phyloP scores from a whole-genome alignment of 2,797 vertebrate genomes.

The Sciurus carolinensis region DNA sequence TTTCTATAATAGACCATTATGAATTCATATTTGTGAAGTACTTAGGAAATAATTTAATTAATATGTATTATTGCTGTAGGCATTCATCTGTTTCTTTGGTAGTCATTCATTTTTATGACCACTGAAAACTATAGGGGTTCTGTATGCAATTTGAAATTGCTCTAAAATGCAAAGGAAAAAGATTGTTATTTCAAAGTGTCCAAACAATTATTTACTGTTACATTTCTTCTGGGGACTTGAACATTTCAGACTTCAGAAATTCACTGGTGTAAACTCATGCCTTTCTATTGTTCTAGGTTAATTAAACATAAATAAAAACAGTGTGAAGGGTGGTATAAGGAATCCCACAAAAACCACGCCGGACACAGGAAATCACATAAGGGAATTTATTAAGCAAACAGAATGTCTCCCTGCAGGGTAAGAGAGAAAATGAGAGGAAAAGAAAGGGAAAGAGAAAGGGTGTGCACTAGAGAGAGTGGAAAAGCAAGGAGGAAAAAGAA shows the following conservation, averaged over 20 bases:
- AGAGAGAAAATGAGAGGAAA: too few relatives aligned
- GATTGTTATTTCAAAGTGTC: slow-evolving; percentile 56
- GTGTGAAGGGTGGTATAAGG: too few relatives aligned
- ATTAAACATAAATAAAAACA: slow-evolving; percentile 48
- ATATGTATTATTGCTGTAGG: slow-evolving; percentile 68
- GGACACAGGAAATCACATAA: too few relatives aligned
- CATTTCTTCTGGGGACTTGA: neutral
- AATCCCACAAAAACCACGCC: too few relatives aligned
- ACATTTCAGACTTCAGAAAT: slow-evolving; percentile 47
- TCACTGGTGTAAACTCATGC: slow-evolving; percentile 35
- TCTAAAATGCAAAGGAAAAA: slow-evolving; percentile 65
- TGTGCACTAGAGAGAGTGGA: too few relatives aligned
- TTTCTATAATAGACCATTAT: slow-evolving; percentile 47
- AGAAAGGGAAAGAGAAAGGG: too few relatives aligned
- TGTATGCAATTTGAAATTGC: slow-evolving; percentile 51
- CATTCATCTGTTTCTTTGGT: slow-evolving; percentile 72
- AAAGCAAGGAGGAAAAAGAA: too few relatives aligned
- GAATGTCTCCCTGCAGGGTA: too few relatives aligned
- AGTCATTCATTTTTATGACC: slow-evolving; percentile 75
- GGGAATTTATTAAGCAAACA: too few relatives aligned
- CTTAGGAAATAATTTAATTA: slow-evolving; percentile 77
- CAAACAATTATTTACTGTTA: slow-evolving; percentile 47
- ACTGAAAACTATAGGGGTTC: slow-evolving; percentile 61
- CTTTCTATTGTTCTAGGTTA: slow-evolving; percentile 21
- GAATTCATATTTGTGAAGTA: slow-evolving; percentile 72